Conservation (phyloP, 1,140 invertebrate species). For the Anthonomus grandis region DNA sequence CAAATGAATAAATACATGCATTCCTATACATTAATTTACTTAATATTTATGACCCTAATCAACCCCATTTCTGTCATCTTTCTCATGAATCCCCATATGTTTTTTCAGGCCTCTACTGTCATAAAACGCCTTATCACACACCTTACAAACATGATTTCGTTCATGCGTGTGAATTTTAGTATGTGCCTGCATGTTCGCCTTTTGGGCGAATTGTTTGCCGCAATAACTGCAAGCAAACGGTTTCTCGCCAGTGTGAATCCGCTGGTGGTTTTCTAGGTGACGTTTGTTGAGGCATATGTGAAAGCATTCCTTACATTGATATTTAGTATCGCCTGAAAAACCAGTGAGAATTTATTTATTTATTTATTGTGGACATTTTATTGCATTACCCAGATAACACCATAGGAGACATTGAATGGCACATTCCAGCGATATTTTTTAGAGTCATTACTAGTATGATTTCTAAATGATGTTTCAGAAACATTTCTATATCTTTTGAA, state of each 20-base stretch:
- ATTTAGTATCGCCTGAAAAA: conserved; percentile 24
- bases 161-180: conserved; percentile 48
- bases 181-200: conserved; percentile 59
- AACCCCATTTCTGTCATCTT: too few relatives aligned
- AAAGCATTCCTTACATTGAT: conserved; percentile 23
- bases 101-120: conserved; percentile 14
- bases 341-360: background rate
- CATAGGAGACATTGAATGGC: too few relatives aligned
- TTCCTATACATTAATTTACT: too few relatives aligned
- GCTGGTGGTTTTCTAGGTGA: conserved; percentile 22
- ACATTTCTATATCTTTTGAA: too few relatives aligned
- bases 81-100: too few relatives aligned
- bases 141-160: conserved; percentile 49
- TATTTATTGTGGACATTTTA: background rate
- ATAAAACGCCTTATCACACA: conserved; percentile 50
- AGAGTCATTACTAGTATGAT: too few relatives aligned
- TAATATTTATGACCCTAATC: too few relatives aligned
- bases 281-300: conserved; percentile 22
- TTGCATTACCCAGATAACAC: too few relatives aligned
- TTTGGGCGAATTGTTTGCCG: conserved; percentile 55
- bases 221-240: conserved; percentile 58
- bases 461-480: too few relatives aligned
- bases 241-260: conserved; percentile 60
- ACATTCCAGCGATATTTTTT: too few relatives aligned
- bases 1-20: too few relatives aligned